Evolutionary conservation across 2,797 vertebrate genomes (phyloP), one percentile per base, ranked within the genome.

Genomic region (Paguma larvata): DNA sequence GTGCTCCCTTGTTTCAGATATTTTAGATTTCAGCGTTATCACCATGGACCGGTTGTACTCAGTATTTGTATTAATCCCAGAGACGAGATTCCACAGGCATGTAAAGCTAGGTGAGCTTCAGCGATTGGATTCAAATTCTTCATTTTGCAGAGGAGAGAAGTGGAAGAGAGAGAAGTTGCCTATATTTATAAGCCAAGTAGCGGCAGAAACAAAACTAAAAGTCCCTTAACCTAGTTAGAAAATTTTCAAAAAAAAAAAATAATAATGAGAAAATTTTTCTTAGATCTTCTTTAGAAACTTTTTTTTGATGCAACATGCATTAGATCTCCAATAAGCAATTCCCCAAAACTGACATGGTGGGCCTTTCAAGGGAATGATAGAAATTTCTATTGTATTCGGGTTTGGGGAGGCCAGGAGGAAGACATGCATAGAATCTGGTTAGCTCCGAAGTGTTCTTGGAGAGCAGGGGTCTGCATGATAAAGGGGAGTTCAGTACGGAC

Each of bases 61-160:
- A 96, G 30, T 82, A 75, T 89, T 95, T 83, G 19, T 89, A 86
- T 62, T 84, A 32, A 72, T 79, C 77, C 10, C 86, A 87, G 86
- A 85, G 32, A 51, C 77, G 56, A 14, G 67, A 65, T 90, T 59
- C 63, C 65, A 59, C 27, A 46, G 65, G 73, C 88, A 90, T 78
- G 72, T 79, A 79, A 94, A 86, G 41, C 67, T 14, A 23, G 10
- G 21, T 38, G 53, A 72, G 16, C 72, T 23, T 89, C 96, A 91
- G 94, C 90, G 73, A 82, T 92, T 89, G 97, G 96, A 63, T 94
- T 96, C 92, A 91, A 92, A 94, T 96, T 98, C 91, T 87, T 97
- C 97, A 95, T 94, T 92, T 84, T 78, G 95, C 96, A 97, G 92
- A 89, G 75, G 96, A 96, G 97, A 95, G 72, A 97, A 93, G 70